Base-by-base conservation (phyloP, 2,797 vertebrate species). In the Scolopax rusticola region DNA sequence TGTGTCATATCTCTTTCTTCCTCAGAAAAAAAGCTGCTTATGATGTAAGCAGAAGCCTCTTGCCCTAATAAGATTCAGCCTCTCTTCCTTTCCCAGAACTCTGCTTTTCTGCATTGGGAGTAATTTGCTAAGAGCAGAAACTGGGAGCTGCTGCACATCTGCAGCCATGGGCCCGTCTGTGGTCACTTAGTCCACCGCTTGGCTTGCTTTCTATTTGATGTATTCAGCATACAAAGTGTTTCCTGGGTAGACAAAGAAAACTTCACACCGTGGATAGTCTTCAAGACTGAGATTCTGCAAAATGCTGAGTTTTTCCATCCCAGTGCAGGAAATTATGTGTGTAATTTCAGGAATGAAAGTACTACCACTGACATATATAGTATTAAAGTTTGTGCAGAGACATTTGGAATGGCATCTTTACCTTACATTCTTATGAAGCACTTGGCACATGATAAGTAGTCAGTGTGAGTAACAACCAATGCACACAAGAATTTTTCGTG, bases 1-100 rank as follows among this genome's bases (percentile, higher is more conserved):
- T 38, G 4, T 84, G 50, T 94, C 93, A 54, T 91, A 69, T 23
- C 63, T 83, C 79, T 90, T 96, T 86, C 68, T 74, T 95, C 33
- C 16, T 81, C n/a, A 80, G 40, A 27, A 56, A 84, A 94, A 14
- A 25, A 47, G 45, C 41, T 67, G 53, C 27, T 51, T 36, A 51
- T 4, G 30, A 60, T 19, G 91, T 60, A 82, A 78, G 84, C 54
- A 74, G 89, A 67, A 88, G 36, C n/a, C 33, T 67, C 61, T 25
- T 59, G 20, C 24, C 57, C 45, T 51, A 11, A 9, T 47, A 85
- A 70, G 79, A 83, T 28, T 21, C 21, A 70, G 54, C 36, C 32
- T 63, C 50, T 94, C 75, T 76, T 76, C 43, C n/a, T 32, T 45
- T 51, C 47, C 51, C 32, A 70, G 43, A 56, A 67, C 38, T 83